phyloP scores from a whole-genome alignment of 2,797 vertebrate genomes.

The Vipera latastei region DNA sequence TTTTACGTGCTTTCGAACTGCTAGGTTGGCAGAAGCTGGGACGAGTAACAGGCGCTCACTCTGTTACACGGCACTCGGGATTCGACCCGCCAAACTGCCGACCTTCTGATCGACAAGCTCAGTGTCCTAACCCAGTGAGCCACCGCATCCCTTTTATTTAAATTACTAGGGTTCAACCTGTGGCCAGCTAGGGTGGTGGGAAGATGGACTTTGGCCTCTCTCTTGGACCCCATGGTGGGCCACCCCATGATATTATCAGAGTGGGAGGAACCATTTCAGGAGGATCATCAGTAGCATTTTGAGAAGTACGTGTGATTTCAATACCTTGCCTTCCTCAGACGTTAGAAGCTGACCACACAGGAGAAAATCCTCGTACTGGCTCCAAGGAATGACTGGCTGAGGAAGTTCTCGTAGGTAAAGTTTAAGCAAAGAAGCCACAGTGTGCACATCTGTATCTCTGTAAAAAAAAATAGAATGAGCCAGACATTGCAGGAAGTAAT shows the following conservation, averaged over 20 bases:
- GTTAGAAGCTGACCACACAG: slow-evolving; percentile 80
- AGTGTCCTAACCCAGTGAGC: too few relatives aligned
- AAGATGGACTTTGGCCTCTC: not conserved
- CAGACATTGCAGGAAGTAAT: rapidly evolving
- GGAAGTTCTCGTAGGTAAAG: slow-evolving; percentile 95
- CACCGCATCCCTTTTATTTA: not conserved
- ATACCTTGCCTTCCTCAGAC: slow-evolving; percentile 72
- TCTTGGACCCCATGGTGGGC: not conserved
- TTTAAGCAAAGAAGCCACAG: slow-evolving; percentile 92
- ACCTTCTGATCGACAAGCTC: too few relatives aligned
- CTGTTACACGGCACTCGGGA: too few relatives aligned
- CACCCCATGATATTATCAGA: not conserved
- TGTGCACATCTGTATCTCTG: slow-evolving; percentile 98
- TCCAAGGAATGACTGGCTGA: slow-evolving; percentile 90
- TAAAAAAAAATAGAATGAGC: not conserved
- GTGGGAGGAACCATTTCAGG: not conserved
- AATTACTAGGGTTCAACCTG: not conserved
- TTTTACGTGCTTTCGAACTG: too few relatives aligned
- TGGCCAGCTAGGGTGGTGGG: not conserved
- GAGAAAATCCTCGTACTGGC: slow-evolving; percentile 91
- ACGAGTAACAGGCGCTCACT: too few relatives aligned
- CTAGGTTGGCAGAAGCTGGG: too few relatives aligned
- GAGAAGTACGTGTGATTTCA: not conserved
- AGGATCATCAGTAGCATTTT: not conserved
- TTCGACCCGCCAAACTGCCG: too few relatives aligned